Evolutionary conservation across 2,797 vertebrate species (phyloP), one percentile per base, ranked within the genome.

Genomic region (Microcaecilia unicolor): DNA sequence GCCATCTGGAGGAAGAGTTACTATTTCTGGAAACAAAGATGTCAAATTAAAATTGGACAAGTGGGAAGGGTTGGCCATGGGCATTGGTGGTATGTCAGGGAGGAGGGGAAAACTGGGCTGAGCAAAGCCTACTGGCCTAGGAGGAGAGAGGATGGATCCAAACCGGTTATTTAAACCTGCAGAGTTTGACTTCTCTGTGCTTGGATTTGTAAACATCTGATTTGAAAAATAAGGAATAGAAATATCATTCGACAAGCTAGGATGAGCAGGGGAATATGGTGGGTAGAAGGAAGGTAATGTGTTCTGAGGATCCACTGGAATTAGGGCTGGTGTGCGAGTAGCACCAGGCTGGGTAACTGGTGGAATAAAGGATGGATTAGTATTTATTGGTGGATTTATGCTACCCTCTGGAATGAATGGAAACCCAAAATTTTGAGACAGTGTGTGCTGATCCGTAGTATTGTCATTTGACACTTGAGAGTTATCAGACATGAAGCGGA

Each of bases 11-110:
- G 93, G 89, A 86, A 99, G 92, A 33, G 92, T 91, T 44, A 95
- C 91, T 37, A 99, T 99, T 71, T 99, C 96, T 1, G 95, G 94
- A 59, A 99, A 98, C 44, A 99, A 83, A 18, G 96, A 92, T 3
- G 92, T 99, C 61, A 99, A 78, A 61, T 92, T 99, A 68, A 99
- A 99, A 67, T 96, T 98, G 45, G 94, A 94, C 41, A 99, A 85
- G 73, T 99, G 96, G 4, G 94, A 91, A 0, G 91, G 90, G 67
- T 97, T 97, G 58, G 89, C 57, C 51, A 98, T 91, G 33, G 93
- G 90, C 93, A 98, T 96, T 0, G 93, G 89, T 0, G 96, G 85
- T 83, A 99, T 98, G n/a, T 99, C 96, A 0, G 94, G 81, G 11
- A 98, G 90, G 63, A 99, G 76, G n/a, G 93, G 92, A 57, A 98